Base-by-base conservation (phyloP, 2,113 vertebrate genomes). In the Tichodroma muraria region DNA sequence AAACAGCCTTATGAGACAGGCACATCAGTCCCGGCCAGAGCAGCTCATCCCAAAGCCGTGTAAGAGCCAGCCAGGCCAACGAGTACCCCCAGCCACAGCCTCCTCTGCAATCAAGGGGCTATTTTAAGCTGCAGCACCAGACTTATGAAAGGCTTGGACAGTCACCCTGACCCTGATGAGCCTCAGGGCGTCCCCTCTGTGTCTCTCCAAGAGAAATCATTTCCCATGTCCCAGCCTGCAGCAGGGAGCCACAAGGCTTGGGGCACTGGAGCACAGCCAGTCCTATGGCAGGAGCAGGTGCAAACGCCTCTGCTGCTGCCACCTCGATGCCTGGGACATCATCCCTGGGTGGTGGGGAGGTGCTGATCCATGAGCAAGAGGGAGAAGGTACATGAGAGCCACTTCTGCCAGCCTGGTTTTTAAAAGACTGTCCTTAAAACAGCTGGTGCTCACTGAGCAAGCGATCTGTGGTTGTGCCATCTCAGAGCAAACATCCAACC, bases 381-480 rank as follows among this genome's bases (percentile, higher is more conserved):
- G 47, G 27, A 68, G 49, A 57, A 59, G 52, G 71, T 9, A 10
- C 35, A 4, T 9, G 5, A 61, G 42, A 91, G 37, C 33, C 85
- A 30, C 24, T 28, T 61, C 77, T 37, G 23, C 24, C 64, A 73
- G 80, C 31, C 77, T 54, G 44, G 4, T 25, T 79, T 87, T 33
- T 35, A 3, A 60, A 50, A 50, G 40, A 45, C 15, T 33, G 75
- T 76, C 88, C 85, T 84, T 69, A 90, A 57, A 82, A 54, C 56
- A 65, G 76, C 68, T 11, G 45, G 10, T 23, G 15, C 4, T 30
- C 8, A 1, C 75, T 28, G 59, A 65, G 78, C 81, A 15, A 22
- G 3, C 6, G 50, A 64, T 13, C 49, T 24, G 3, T 13, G 57
- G 37, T 28, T 23, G 4, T 23, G 50, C 25, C 0, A 0, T 8